Conservation (phyloP, 2,888 invertebrate species). For the Xestoiulus laeticollis region DNA sequence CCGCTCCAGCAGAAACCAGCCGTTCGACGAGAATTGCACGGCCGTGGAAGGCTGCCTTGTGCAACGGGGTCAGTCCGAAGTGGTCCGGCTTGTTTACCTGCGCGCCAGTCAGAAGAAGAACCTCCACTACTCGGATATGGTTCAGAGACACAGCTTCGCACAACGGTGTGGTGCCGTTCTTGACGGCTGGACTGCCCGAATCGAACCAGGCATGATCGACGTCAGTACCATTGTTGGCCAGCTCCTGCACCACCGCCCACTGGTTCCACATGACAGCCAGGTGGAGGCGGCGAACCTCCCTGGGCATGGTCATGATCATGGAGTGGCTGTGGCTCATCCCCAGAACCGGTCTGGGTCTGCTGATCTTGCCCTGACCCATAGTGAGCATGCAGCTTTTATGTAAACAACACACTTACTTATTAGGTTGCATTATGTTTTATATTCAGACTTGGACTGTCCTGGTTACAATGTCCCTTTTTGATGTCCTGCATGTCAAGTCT, state of each 20-base stretch:
- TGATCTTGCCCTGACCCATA: constrained; percentile 24
- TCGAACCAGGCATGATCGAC: constrained; percentile 65
- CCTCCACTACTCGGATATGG: constrained; percentile 64
- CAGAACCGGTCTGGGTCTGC: background rate
- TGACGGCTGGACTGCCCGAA: constrained; percentile 64
- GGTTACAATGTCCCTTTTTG: too few relatives aligned
- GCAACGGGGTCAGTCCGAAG: constrained; percentile 63
- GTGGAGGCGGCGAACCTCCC: constrained; percentile 63
- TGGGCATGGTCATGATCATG: constrained; percentile 63
- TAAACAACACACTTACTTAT: too few relatives aligned
- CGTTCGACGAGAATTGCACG: constrained; percentile 53
- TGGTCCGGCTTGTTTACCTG: constrained; percentile 63
- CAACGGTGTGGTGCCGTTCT: constrained; percentile 65
- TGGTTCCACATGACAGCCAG: constrained; percentile 65
- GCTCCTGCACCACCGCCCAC: constrained; percentile 60
- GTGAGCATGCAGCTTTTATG: too few relatives aligned
- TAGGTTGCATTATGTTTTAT: too few relatives aligned
- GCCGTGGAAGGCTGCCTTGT: constrained; percentile 64
- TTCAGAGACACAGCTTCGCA: constrained; percentile 65
- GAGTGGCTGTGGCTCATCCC: background rate
- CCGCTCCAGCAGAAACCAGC: constrained; percentile 59
- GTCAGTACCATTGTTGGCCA: constrained; percentile 63
- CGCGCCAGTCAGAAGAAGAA: constrained; percentile 63
- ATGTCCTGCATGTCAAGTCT: too few relatives aligned
- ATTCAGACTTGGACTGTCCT: too few relatives aligned